Evolutionary conservation across 2,888 invertebrate genomes (phyloP), one percentile per base, ranked within the genome.

Genomic region (Thera britannica): DNA sequence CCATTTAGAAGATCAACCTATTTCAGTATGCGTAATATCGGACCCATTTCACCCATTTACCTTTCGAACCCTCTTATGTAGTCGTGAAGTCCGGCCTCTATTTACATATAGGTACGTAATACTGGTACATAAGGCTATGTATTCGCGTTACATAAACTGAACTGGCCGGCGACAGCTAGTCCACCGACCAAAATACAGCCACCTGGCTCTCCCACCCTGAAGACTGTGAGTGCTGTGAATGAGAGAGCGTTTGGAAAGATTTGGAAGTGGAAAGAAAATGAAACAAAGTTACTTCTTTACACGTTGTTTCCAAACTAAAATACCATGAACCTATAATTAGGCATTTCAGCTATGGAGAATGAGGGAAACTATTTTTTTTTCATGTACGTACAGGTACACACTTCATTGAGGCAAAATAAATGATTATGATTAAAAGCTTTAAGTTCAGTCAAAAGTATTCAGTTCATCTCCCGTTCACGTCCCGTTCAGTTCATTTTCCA

Each of bases 151-250:
- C 85, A 90, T 92, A 92, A 91, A 85, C 89, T 84, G 86, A 84
- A 86, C 79, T 81, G 86, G 72, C 51, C 74, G 74, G 86, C 87
- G 89, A 84, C 87, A 86, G 86, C 87, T 81, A 85, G 86, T 82
- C 86, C 88, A 87, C 85, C 90, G 90, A 89, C 92, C 91, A 87
- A 92, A 92, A 92, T 92, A 89, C 90, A 86, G 87, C 88, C 93
- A 93, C 93, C 93, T 93, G 93, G 89, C 92, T 90, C 88, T 84
- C 86, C 84, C 84, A 81, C 86, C 86, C 85, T 79, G 78, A 76
- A 58, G 77, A 62, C 9, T 4, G 60, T 0, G 67, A 2, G 3
- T 68, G 60, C 4, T 23, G 76, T 78, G 62, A 36, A 0, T 8
- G 49, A 68, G 57, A 62, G 34, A 75, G 78, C 77, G 80, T 60